Percentiles rank a stretch among this genome's conserved stretches.
Evolutionary conservation across 1,140 invertebrate genomes (phyloP).

Genomic region (Drosophila biarmipes): DNA sequence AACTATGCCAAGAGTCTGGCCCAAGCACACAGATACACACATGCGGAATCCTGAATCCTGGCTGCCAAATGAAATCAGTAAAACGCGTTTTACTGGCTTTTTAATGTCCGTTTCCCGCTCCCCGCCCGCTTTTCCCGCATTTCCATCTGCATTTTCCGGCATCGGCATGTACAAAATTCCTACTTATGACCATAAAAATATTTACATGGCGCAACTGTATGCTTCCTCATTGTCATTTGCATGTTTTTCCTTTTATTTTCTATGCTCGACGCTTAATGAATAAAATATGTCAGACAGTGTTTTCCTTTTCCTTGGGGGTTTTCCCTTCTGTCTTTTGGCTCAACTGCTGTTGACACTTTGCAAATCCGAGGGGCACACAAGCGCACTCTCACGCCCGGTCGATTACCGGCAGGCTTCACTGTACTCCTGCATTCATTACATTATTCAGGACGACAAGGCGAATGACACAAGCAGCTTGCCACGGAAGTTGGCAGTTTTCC

Average conservation of each 20-base stretch:
- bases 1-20: constrained; percentile 66
- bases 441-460: constrained; percentile 52
- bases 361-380: constrained; percentile 26
- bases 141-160: constrained; percentile 46
- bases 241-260: constrained; percentile 73
- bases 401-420: constrained; percentile 42
- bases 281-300: constrained; percentile 79
- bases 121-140: constrained; percentile 5
- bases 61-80: constrained; percentile 74
- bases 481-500: constrained; percentile 16
- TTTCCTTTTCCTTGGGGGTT: constrained; percentile 24
- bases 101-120: constrained; percentile 61
- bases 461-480: constrained; percentile 40
- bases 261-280: constrained; percentile 73
- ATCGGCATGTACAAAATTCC: constrained; percentile 68
- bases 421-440: constrained; percentile 59
- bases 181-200: constrained; percentile 83
- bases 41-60: background rate
- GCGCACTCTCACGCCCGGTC: constrained; percentile 21
- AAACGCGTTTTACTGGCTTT: constrained; percentile 79
- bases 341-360: constrained; percentile 60
- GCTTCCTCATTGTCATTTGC: constrained; percentile 70
- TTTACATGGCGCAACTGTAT: constrained; percentile 66
- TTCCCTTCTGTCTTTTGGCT: constrained; percentile 15
- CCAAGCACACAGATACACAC: constrained; percentile 3